Evolutionary conservation across 2,888 invertebrate genomes (phyloP), one percentile per base, ranked within the genome.

Genomic region (Crepidodera aurea): DNA sequence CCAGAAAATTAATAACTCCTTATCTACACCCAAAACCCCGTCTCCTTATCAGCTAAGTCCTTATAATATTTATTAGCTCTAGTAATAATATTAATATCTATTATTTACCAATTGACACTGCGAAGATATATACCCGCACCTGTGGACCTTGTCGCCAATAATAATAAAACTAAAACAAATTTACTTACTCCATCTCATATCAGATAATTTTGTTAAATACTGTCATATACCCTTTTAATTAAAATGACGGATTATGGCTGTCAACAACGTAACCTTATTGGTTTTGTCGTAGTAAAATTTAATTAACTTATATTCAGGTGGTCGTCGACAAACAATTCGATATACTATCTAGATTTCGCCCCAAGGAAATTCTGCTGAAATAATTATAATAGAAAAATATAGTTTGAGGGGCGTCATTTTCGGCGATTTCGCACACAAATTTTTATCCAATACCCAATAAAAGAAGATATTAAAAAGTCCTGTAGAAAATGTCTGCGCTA

Each of bases 81-180:
- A 16, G 22, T 22, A 22, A 22, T 22, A 22, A 22, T 50, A 50
- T 42, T 44, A 44, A 54, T 54, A 54, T 54, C 54, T 54, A 42
- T 54, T 54, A 54, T 54, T 54, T 44, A 12, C 44, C 44, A 27
- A 27, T 54, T 29, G 53, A 54, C 53, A 27, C 34, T 39, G 25
- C 13, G 39, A 13, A 15, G 18, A 40, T 37, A 40, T 25, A 32
- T 16, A 40, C 48, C 46, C 55, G 51, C 64, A 60, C 60, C 60
- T 64, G 64, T 32, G 51, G 56, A 60, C 27, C 25, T 8, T 53
- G 39, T 6, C 29, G 40, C 18, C 44, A 54, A 29, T 54, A 61
- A 50, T 64, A 64, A 60, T 60, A 64, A 64, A 64, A 58, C 61
- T 64, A 48, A 56, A 58, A 61, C 61, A 64, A 64, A 64, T 64